Evolutionary conservation across 2,797 vertebrate genomes (phyloP).

Genomic region (Valencia hispanica): DNA sequence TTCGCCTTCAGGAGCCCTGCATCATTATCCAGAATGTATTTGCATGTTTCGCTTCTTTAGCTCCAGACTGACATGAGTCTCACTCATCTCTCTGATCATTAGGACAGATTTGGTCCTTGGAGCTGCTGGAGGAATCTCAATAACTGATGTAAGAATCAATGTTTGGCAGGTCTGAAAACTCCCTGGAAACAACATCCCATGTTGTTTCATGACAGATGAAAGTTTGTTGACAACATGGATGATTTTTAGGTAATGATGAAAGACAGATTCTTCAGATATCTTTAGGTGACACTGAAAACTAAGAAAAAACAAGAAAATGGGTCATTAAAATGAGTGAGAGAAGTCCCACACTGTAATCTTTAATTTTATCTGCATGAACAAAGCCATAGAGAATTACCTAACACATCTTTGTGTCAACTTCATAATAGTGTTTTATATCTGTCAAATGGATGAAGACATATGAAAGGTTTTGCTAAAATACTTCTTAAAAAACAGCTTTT

Average conservation of each 20-base stretch:
- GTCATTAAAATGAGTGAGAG: neutral
- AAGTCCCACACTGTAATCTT: neutral
- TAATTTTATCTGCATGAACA: neutral
- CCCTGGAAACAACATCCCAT: neutral
- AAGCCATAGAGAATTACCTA: neutral
- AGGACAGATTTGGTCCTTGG: conserved; percentile 1
- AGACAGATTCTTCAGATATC: neutral
- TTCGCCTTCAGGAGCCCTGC: neutral
- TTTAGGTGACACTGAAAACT: neutral
- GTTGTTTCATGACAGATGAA: neutral
- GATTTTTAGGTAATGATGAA: neutral
- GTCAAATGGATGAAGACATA: neutral
- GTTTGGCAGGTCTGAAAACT: neutral
- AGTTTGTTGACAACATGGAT: neutral
- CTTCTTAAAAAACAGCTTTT: neutral
- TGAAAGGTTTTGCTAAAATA: neutral
- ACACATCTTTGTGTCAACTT: neutral
- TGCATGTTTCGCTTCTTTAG: conserved; percentile 5
- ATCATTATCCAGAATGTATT: conserved; percentile 2
- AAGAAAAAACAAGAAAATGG: neutral
- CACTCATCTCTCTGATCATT: conserved; percentile 4
- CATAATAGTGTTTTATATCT: neutral
- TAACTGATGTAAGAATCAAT: conserved; percentile 4
- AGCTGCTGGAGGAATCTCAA: conserved; percentile 7
- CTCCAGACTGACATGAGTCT: conserved; percentile 2